A percentile compares a stretch with the other conserved stretches of the same genome.
Conservation (phyloP, 2,797 vertebrate genomes). For the Heliangelus exortis region DNA sequence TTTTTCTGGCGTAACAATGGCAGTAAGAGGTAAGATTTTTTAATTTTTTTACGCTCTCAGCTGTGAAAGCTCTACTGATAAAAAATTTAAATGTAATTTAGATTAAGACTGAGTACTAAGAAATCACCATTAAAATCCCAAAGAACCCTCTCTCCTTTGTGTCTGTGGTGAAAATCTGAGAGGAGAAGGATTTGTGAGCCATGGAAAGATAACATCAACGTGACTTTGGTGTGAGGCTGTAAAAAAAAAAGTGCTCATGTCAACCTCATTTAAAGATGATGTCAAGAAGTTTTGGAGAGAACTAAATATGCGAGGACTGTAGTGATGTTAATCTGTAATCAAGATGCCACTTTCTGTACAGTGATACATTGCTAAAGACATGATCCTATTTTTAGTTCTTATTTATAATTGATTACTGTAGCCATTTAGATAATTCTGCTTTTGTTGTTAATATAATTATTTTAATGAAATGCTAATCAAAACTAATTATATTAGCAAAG, state of each 20-base stretch:
- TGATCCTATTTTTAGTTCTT: too few relatives aligned
- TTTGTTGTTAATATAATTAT: slow-evolving; percentile 18
- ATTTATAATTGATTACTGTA: background rate
- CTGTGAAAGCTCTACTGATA: background rate
- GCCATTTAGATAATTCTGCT: background rate
- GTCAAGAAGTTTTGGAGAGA: background rate
- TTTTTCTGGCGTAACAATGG: slow-evolving; percentile 2
- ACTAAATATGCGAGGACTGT: background rate
- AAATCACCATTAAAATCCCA: background rate
- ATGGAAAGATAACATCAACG: background rate
- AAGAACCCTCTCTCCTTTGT: background rate
- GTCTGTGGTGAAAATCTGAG: background rate
- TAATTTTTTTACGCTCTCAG: background rate
- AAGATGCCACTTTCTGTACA: background rate
- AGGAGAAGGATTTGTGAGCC: background rate
- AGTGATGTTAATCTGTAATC: background rate
- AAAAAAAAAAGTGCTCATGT: background rate
- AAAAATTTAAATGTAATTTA: background rate
- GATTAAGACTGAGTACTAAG: background rate
- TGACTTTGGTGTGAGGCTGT: background rate
- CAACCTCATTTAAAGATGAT: background rate
- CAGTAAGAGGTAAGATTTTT: background rate
- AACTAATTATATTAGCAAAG: background rate
- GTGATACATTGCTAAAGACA: background rate
- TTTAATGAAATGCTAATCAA: background rate